A percentile compares a stretch with the other conserved stretches of the same genome.
These are phyloP conservation scores for Trissolcus basalis DNA, from an alignment of 1,140 invertebrate genomes.

Conservation along the genomic window DNA sequence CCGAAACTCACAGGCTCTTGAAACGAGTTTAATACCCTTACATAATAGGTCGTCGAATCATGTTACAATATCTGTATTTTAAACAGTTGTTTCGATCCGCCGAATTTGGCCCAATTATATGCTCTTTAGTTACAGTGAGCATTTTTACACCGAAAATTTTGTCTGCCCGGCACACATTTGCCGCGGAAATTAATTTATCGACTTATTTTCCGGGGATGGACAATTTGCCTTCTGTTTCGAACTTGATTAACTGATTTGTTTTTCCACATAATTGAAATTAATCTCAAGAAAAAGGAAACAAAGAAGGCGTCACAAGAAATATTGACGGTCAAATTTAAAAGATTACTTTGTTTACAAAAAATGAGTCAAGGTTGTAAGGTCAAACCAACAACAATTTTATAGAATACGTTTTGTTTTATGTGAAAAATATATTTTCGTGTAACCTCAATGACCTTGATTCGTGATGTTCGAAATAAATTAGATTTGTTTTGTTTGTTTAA, in stretches of 20 bases:
- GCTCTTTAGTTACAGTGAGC: slow-evolving; percentile 50
- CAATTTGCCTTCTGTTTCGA: slow-evolving; percentile 13
- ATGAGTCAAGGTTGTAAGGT: too few species aligned
- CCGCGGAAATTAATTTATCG: slow-evolving; percentile 42
- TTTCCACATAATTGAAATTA: too few species aligned
- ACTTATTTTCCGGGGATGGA: slow-evolving; percentile 16
- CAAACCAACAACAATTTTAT: too few species aligned
- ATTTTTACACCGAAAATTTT: slow-evolving; percentile 53
- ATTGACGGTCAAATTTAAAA: too few species aligned
- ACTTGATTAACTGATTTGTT: background rate
- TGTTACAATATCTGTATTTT: slow-evolving; percentile 60
- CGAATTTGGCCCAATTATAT: slow-evolving; percentile 57
- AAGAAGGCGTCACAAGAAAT: too few species aligned
- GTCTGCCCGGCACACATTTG: slow-evolving; percentile 43
- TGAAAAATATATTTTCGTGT: too few species aligned
- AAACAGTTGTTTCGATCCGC: slow-evolving; percentile 59
- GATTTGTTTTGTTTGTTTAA: too few species aligned
- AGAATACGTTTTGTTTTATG: too few species aligned
- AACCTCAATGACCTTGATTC: too few species aligned
- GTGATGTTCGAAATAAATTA: too few species aligned
- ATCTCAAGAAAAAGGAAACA: too few species aligned
- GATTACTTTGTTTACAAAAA: too few species aligned
- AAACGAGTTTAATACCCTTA: slow-evolving; percentile 59
- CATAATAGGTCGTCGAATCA: slow-evolving; percentile 53
- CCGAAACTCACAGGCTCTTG: slow-evolving; percentile 18